Conservation (phyloP, 2,113 vertebrate genomes). For the Mus spicilegus region DNA sequence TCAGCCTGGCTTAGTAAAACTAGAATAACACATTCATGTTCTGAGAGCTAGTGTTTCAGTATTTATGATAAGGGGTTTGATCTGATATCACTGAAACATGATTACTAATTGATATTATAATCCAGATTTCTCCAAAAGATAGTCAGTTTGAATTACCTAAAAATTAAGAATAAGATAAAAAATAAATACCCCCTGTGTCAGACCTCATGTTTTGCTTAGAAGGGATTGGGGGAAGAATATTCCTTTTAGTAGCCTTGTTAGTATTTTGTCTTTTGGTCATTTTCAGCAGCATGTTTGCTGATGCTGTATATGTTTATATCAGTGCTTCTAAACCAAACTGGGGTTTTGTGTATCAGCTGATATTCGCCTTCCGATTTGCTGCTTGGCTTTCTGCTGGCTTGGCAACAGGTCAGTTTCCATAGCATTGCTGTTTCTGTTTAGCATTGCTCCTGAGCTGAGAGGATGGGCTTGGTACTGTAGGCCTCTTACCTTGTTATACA, state of each 20-base stretch:
- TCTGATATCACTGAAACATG: not conserved
- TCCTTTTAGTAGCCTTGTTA: conserved; percentile 1
- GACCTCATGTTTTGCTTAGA: not conserved
- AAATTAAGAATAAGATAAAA: not conserved
- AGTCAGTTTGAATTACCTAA: not conserved
- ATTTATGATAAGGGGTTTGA: not conserved
- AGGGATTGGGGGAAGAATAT: not conserved
- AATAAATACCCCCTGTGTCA: not conserved
- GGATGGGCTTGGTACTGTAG: not conserved
- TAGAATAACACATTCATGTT: not conserved
- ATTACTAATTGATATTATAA: conserved; percentile 12
- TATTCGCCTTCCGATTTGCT: not conserved
- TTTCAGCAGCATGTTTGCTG: not conserved
- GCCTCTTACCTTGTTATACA: not conserved
- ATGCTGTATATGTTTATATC: not conserved
- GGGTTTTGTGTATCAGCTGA: not conserved
- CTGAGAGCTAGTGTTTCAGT: not conserved
- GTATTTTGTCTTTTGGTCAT: not conserved
- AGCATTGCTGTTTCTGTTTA: not conserved
- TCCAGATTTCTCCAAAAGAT: conserved; percentile 26
- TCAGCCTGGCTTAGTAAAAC: not conserved
- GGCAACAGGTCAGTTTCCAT: conserved; percentile 40
- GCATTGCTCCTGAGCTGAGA: not conserved
- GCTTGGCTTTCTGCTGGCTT: not conserved
- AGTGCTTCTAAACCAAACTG: not conserved